Conservation (phyloP, 2,888 invertebrate genomes). For the Drosophila vallismaia region DNA sequence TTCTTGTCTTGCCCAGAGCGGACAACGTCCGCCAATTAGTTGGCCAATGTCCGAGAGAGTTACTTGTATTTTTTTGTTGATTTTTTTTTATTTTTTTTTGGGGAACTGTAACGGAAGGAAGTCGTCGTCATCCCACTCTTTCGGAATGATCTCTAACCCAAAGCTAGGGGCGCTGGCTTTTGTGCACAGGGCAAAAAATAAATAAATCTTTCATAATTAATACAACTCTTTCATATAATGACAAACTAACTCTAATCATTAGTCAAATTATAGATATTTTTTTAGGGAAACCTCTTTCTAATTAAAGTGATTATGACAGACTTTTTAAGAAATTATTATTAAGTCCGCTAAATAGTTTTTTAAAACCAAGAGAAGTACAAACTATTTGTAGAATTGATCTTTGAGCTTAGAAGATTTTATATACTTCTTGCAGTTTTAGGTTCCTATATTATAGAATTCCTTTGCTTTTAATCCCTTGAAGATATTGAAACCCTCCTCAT, state of each 20-base stretch:
- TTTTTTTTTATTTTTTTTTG: constrained; percentile 12
- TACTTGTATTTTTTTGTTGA: constrained; percentile 22
- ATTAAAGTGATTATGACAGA: neutral
- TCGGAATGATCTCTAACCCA: constrained; percentile 37
- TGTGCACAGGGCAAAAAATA: constrained; percentile 9
- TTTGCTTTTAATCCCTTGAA: no score
- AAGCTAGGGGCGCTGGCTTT: constrained; percentile 34
- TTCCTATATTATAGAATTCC: no score
- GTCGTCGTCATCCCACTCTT: constrained; percentile 42
- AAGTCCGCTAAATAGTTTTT: no score
- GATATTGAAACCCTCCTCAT: neutral
- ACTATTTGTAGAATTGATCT: no score
- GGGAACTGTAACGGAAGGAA: constrained; percentile 74
- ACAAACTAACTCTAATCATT: neutral
- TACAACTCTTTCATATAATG: neutral
- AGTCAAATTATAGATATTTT: neutral
- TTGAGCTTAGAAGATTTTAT: no score
- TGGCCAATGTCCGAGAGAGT: constrained; percentile 64
- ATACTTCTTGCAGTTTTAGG: no score
- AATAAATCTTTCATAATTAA: neutral
- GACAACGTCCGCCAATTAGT: constrained; percentile 77
- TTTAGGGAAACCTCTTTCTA: neutral
- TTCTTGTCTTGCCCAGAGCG: constrained; percentile 55
- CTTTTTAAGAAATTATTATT: no score
- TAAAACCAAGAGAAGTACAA: no score